Base-by-base conservation (phyloP, 2,888 invertebrate species). In the Parnassius orleans region DNA sequence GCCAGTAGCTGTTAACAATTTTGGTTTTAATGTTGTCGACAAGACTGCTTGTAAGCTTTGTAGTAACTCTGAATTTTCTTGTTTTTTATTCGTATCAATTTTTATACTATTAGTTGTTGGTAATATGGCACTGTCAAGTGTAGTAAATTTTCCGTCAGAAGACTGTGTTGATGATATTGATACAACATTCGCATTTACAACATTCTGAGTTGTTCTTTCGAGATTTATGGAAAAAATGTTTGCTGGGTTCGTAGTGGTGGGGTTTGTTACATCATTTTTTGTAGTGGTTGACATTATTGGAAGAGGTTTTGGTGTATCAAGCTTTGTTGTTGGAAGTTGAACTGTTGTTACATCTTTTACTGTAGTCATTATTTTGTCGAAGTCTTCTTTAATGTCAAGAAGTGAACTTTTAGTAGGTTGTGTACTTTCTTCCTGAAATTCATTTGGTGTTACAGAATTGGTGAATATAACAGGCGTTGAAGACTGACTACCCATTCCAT, bases 1-100 rank as follows among this genome's bases (percentile, higher is more conserved):
- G n/a, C 74, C 74, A 59, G 78, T 73, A 53, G 77, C 80, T n/a
- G 78, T 75, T 48, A 90, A 73, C 59, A 89, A 71, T 42, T 85
- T 60, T 12, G 69, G 65, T 41, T 60, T 60, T 10, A 69, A 69
- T 50, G 75, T 69, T 33, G 68, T 68, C 15, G 72, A 69, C 65
- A 75, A 66, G 44, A 75, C 69, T 44, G 76, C 74, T 43, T 57
- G 41, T 24, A 64, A 53, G 10, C 10, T 60, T 57, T 61, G 54
- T 19, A 60, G 60, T 47, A 58, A 11, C 33, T 53, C 57, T 11
- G 53, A 9, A 65, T 60, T 42, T 24, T 60, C 44, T 48, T 64
- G 47, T 44, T 48, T 48, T 47, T 54, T 60, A 15, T 53, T 60
- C 3, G 24, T 5, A 41, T 14, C 14, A 33, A 43, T 53, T 55